These are phyloP conservation scores for Pteruthius melanotis DNA, from an alignment of 2,113 vertebrate genomes.

Conservation along the genomic window DNA sequence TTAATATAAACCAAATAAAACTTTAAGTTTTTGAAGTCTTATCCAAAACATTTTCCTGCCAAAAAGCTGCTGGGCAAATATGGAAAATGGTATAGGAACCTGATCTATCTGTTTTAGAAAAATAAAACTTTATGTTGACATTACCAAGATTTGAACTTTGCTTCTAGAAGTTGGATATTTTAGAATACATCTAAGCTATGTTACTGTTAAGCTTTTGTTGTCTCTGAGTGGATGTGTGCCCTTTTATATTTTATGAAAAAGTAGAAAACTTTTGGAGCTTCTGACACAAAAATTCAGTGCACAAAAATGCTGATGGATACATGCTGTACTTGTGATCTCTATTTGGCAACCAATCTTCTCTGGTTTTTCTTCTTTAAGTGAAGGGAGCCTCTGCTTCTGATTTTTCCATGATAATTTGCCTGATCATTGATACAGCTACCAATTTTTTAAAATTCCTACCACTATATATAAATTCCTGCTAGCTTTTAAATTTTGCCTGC, in stretches of 20 bases:
- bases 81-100: neutral
- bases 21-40: slow-evolving; percentile 4
- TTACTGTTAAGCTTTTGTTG: neutral
- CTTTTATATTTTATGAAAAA: slow-evolving; percentile 10
- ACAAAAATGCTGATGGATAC: neutral
- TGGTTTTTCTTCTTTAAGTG: neutral
- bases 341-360: neutral
- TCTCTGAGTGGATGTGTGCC: neutral
- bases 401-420: neutral
- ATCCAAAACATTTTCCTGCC: neutral
- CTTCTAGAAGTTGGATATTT: neutral
- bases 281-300: neutral
- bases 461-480: neutral
- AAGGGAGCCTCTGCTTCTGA: neutral
- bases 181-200: neutral
- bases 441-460: neutral
- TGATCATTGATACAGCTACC: neutral
- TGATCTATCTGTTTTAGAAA: slow-evolving; percentile 1
- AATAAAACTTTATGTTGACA: slow-evolving; percentile 11
- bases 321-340: neutral
- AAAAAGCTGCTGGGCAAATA: slow-evolving; percentile 24
- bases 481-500: neutral
- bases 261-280: neutral
- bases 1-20: neutral
- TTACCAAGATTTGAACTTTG: slow-evolving; percentile 24